Conservation (phyloP, 2,797 vertebrate genomes). For the Sebastes trivittatus region DNA sequence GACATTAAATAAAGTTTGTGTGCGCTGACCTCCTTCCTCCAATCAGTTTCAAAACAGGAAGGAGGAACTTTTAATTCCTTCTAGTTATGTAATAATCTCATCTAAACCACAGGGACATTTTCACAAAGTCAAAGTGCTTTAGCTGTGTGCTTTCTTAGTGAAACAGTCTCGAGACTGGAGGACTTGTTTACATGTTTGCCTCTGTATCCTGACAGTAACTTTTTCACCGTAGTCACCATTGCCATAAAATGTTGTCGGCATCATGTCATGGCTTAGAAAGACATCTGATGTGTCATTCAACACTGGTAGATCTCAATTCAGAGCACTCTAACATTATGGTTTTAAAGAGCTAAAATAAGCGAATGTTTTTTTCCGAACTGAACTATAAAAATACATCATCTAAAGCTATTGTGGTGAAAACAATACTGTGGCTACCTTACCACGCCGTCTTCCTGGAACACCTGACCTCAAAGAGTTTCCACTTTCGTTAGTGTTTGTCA, state of each 20-base stretch:
- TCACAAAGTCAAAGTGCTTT: not conserved
- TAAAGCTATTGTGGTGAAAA: slow-evolving; percentile 13
- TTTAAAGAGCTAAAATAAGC: not conserved
- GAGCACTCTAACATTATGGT: not conserved
- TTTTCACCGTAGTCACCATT: not conserved
- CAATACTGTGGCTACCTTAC: not conserved
- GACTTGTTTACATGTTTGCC: not conserved
- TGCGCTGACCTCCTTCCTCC: not conserved
- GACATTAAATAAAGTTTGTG: not conserved
- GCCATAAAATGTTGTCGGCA: not conserved
- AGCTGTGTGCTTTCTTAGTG: not conserved
- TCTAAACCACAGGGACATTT: not conserved
- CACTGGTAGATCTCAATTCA: not conserved
- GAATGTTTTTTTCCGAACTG: not conserved
- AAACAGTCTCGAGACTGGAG: not conserved
- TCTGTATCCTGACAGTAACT: not conserved
- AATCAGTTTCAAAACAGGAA: slow-evolving; percentile 7
- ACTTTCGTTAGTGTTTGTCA: slow-evolving; percentile 20
- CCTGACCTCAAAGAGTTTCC: slow-evolving; percentile 63
- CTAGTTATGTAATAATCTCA: not conserved
- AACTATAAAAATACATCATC: slow-evolving; percentile 13
- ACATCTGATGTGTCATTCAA: not conserved
- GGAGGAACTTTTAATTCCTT: not conserved
- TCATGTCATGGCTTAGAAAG: not conserved
- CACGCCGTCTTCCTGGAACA: slow-evolving; percentile 56